Evolutionary conservation across 2,888 invertebrate genomes (phyloP).

Genomic region (Euproctis similis): DNA sequence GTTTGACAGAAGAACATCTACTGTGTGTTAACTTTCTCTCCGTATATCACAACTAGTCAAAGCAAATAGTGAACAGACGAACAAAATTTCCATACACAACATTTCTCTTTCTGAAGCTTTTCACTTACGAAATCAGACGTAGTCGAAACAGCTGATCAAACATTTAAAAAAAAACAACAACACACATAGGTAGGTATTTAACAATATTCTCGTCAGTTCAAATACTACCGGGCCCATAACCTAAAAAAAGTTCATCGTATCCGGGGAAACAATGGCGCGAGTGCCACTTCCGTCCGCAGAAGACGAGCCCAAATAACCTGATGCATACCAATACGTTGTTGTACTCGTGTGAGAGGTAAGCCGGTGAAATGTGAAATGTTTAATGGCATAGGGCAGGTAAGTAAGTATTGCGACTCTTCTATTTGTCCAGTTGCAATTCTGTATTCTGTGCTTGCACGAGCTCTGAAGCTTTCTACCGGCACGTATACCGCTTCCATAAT

Average conservation of each 20-base stretch:
- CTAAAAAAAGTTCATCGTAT: constrained; percentile 60
- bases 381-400: constrained; percentile 1
- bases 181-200: constrained; percentile 15
- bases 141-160: constrained; percentile 22
- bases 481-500: constrained; percentile 26
- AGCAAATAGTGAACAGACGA: no score
- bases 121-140: constrained; percentile 9
- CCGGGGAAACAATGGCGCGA: constrained; percentile 50
- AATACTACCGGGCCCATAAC: constrained; percentile 26
- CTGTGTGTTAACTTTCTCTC: background rate
- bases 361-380: constrained; percentile 26
- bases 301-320: constrained; percentile 35
- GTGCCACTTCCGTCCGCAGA: constrained; percentile 50
- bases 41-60: background rate
- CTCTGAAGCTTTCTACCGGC: constrained; percentile 30
- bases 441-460: constrained; percentile 24
- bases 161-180: constrained; percentile 16
- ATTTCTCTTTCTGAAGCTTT: constrained; percentile 7
- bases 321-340: constrained; percentile 45
- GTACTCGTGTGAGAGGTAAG: constrained; percentile 11
- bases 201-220: constrained; percentile 14
- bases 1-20: no score
- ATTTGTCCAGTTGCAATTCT: constrained; percentile 15
- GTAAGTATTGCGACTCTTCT: constrained; percentile 8
- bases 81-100: background rate